Conservation (phyloP, 2,888 invertebrate genomes). For the Baccha elongata region DNA sequence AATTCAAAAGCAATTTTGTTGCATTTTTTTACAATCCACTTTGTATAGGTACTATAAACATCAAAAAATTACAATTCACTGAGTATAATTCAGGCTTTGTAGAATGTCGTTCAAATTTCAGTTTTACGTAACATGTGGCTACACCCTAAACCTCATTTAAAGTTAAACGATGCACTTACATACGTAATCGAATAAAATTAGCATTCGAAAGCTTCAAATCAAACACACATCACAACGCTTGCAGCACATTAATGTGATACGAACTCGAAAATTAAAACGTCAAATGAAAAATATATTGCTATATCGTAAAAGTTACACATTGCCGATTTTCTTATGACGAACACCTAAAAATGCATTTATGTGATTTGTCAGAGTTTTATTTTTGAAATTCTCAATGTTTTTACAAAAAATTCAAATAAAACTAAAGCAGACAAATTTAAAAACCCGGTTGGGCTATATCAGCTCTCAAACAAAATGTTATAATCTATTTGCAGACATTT, state of each 20-base stretch:
- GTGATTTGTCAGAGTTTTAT: neutral
- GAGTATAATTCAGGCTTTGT: too few species aligned
- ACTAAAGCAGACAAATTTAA: conserved; percentile 8
- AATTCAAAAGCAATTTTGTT: too few species aligned
- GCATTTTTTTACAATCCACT: too few species aligned
- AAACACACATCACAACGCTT: neutral
- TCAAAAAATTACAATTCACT: too few species aligned
- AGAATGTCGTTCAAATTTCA: neutral
- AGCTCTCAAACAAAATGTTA: conserved; percentile 20
- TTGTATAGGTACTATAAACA: too few species aligned
- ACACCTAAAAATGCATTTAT: neutral
- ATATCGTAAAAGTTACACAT: neutral
- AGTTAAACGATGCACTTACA: neutral
- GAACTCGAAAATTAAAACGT: neutral
- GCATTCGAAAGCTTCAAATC: neutral
- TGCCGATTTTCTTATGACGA: neutral
- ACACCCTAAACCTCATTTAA: neutral
- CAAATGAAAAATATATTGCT: neutral
- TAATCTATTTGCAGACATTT: conserved; percentile 60
- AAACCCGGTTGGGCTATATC: conserved; percentile 13
- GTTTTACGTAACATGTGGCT: neutral
- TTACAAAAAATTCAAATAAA: neutral
- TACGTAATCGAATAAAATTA: neutral
- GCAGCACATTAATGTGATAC: neutral
- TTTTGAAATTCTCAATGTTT: neutral